Percentiles rank a stretch among this genome's conserved stretches.
Conservation (phyloP, 2,888 invertebrate species). For the Chrysolina americana region DNA sequence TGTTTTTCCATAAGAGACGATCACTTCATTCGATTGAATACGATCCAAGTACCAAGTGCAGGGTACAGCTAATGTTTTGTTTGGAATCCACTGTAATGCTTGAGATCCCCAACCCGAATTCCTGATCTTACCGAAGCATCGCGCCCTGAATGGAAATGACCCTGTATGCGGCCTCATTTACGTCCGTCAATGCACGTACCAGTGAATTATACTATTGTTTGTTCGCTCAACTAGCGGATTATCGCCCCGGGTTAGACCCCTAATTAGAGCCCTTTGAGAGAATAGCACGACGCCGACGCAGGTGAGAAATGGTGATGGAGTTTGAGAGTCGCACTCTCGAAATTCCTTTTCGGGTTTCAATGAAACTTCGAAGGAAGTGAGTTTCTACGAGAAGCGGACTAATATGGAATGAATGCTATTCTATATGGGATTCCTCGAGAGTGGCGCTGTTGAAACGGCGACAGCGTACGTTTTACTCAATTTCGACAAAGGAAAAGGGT, state of each 20-base stretch:
- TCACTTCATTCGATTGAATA: too few relatives aligned
- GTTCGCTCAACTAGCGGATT: conserved; percentile 12
- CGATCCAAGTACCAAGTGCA: too few relatives aligned
- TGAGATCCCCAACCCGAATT: background rate
- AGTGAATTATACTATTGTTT: conserved; percentile 13
- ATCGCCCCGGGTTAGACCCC: conserved; percentile 14
- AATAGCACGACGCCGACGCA: conserved; percentile 15
- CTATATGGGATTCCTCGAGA: background rate
- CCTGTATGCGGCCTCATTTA: conserved; percentile 4
- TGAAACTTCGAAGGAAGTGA: background rate
- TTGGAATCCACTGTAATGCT: too few relatives aligned
- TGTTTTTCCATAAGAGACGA: too few relatives aligned
- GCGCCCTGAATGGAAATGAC: background rate
- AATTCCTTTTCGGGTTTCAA: conserved; percentile 12
- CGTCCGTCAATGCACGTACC: conserved; percentile 16
- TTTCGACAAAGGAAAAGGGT: too few relatives aligned
- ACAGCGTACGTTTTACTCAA: too few relatives aligned
- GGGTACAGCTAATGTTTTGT: too few relatives aligned
- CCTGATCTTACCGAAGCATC: background rate
- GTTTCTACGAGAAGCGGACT: background rate
- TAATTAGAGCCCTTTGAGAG: conserved; percentile 20
- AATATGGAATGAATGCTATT: background rate
- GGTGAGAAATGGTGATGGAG: conserved; percentile 19
- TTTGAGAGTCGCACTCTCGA: conserved; percentile 9
- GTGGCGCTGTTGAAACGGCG: background rate